These are phyloP conservation scores for Poeciliopsis paucimaculata DNA, from an alignment of 2,797 vertebrate species.

Conservation along the genomic window DNA sequence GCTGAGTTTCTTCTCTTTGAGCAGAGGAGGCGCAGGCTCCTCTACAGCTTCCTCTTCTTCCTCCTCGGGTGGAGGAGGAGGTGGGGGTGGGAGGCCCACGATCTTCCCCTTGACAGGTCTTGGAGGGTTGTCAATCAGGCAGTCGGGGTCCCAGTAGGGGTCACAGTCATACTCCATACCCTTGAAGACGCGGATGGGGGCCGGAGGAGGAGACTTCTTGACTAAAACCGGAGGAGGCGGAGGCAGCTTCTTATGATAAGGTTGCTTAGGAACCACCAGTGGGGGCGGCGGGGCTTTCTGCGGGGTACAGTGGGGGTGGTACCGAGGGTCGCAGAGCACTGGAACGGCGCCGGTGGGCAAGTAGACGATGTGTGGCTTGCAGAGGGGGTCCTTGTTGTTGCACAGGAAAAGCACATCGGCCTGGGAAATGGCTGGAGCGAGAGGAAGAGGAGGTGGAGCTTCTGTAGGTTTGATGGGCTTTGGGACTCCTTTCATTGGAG, in stretches of 20 bases:
- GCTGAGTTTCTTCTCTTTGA: slow-evolving; percentile 65
- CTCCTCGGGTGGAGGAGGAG: slow-evolving; percentile 43
- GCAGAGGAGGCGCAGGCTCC: slow-evolving; percentile 56
- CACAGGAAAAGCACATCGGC: slow-evolving; percentile 80
- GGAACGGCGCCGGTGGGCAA: slow-evolving; percentile 77
- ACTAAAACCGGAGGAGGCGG: slow-evolving; percentile 60
- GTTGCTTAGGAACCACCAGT: slow-evolving; percentile 19
- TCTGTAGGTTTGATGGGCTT: slow-evolving; percentile 36
- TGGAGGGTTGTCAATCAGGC: slow-evolving; percentile 81
- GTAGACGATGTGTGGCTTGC: slow-evolving; percentile 84
- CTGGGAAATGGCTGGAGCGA: slow-evolving; percentile 64
- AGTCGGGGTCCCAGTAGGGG: slow-evolving; percentile 86
- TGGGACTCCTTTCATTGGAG: slow-evolving; percentile 64
- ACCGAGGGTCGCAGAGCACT: slow-evolving; percentile 82
- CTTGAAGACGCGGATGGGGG: slow-evolving; percentile 71
- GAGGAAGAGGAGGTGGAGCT: slow-evolving; percentile 40
- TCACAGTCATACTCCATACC: slow-evolving; percentile 85
- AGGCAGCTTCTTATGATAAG: slow-evolving; percentile 51
- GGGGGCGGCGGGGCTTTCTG: slow-evolving; percentile 62
- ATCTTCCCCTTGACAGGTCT: slow-evolving; percentile 71
- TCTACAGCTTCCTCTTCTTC: slow-evolving; percentile 53
- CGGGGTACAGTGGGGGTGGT: slow-evolving; percentile 78
- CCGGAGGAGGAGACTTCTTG: slow-evolving; percentile 69
- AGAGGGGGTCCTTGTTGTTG: slow-evolving; percentile 81
- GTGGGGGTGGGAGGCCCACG: slow-evolving; percentile 48